phyloP scores from a whole-genome alignment of 2,797 vertebrate genomes.

The Champsocephalus esox region DNA sequence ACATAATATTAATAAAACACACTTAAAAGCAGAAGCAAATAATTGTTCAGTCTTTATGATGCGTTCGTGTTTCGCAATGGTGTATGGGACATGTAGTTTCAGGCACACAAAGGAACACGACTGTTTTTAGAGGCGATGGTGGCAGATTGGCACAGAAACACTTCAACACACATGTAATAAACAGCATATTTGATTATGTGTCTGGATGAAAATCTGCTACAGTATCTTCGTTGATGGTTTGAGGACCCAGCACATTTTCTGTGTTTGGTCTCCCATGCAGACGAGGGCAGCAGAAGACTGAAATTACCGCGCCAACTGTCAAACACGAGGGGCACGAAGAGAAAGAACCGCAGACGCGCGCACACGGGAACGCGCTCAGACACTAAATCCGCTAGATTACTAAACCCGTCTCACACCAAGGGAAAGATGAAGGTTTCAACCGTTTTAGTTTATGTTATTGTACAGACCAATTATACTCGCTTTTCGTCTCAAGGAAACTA shows the following conservation, averaged over 20 bases:
- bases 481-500: neutral
- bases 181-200: rapidly evolving
- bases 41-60: neutral
- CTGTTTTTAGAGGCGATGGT: neutral
- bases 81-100: constrained; percentile 67
- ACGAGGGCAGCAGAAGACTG: constrained; percentile 65
- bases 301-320: constrained; percentile 36
- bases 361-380: constrained; percentile 59
- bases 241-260: rapidly evolving
- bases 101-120: constrained; percentile 57
- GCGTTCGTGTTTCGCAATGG: constrained; percentile 33
- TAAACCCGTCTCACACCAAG: constrained; percentile 56
- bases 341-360: constrained; percentile 62
- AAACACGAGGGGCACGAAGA: constrained; percentile 52
- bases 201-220: rapidly evolving
- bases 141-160: neutral
- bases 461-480: neutral
- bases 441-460: constrained; percentile 9
- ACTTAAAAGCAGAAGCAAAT: neutral
- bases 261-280: constrained; percentile 43
- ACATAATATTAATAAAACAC: neutral
- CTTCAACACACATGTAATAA: rapidly evolving
- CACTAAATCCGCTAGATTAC: constrained; percentile 83
- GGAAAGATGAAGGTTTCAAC: constrained; percentile 44
- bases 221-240: rapidly evolving